These are phyloP conservation scores for Siphonodentalium dalli DNA, from an alignment of 2,888 invertebrate genomes.

Conservation along the genomic window DNA sequence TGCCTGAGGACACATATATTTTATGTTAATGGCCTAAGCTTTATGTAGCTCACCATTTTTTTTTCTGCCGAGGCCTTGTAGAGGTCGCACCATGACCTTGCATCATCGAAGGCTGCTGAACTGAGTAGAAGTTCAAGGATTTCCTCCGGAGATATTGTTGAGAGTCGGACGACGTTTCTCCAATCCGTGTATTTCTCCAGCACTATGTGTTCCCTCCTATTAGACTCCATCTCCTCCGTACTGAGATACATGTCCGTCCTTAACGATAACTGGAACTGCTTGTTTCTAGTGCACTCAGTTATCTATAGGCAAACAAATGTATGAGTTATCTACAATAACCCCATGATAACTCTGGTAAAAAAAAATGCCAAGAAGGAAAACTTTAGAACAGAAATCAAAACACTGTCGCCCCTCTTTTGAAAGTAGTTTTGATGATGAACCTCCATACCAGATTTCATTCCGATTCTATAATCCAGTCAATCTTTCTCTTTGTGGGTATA, in stretches of 20 bases:
- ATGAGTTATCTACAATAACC: too few relatives aligned
- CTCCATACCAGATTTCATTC: too few relatives aligned
- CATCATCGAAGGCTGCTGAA: conserved; percentile 46
- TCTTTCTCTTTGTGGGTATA: too few relatives aligned
- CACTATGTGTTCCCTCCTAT: conserved; percentile 25
- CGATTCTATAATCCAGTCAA: too few relatives aligned
- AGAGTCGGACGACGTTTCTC: conserved; percentile 39
- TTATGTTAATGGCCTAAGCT: too few relatives aligned
- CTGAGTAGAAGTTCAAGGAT: conserved; percentile 49
- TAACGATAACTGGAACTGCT: conserved; percentile 44
- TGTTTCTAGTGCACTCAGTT: conserved; percentile 48
- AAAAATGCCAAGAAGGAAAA: too few relatives aligned
- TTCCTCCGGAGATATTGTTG: conserved; percentile 36
- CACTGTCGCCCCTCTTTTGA: too few relatives aligned
- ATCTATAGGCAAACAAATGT: conserved; percentile 44
- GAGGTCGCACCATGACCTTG: conserved; percentile 47
- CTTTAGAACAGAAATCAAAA: too few relatives aligned
- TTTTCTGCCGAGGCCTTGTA: conserved; percentile 35
- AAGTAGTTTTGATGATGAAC: too few relatives aligned
- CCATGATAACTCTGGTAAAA: too few relatives aligned
- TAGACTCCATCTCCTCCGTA: conserved; percentile 29
- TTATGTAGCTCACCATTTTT: conserved; percentile 38
- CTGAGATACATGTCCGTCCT: conserved; percentile 33
- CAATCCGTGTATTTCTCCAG: conserved; percentile 47
- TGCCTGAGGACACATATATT: too few relatives aligned